Base-by-base conservation (phyloP, 2,888 invertebrate species). In the Dryomyza anilis region DNA sequence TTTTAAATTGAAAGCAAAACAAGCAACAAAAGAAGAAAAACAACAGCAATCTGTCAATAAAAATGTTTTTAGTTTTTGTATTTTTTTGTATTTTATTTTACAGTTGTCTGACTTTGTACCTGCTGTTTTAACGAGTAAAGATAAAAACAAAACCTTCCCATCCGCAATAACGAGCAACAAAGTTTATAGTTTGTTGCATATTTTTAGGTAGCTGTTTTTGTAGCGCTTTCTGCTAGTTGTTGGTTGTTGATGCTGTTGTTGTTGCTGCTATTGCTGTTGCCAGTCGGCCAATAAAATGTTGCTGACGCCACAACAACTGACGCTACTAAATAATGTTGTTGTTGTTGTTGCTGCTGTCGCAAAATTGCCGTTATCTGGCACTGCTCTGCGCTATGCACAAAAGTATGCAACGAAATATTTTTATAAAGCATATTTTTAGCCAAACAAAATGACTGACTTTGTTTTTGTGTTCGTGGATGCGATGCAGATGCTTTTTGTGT, bases 241-340 rank as follows among this genome's bases (percentile, higher is more conserved):
- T 23, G 14, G 10, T n/a, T 25, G 5, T 25, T 6, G 10, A 14
- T 14, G 23, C 25, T 14, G 10, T 25, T 33, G 6, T 33, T 7
- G 12, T n/a, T 39, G 39, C 3, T n/a, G 14, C 39, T n/a, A 5
- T 7, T n/a, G 12, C 39, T 7, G 39, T 12, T n/a, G n/a, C n/a
- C n/a, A n/a, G 25, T 12, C 23, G 50, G 25, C n/a, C 14, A 50
- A 50, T 50, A 50, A 50, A 50, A 50, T 27, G 25, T 5, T 25
- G 50, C 50, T 50, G 50, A 27, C 14, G 27, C 50, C 27, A n/a
- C 50, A 8, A 25, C 27, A 50, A 50, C 50, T 50, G n/a, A 23
- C 50, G 12, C 23, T 7, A 25, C 27, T 50, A 50, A 50, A 50
- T 50, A 50, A 50, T n/a, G 27, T 23, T 69, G 64, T 57, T 67